Base-by-base conservation (phyloP, 2,888 invertebrate species). In the Megastigmus dorsalis region DNA sequence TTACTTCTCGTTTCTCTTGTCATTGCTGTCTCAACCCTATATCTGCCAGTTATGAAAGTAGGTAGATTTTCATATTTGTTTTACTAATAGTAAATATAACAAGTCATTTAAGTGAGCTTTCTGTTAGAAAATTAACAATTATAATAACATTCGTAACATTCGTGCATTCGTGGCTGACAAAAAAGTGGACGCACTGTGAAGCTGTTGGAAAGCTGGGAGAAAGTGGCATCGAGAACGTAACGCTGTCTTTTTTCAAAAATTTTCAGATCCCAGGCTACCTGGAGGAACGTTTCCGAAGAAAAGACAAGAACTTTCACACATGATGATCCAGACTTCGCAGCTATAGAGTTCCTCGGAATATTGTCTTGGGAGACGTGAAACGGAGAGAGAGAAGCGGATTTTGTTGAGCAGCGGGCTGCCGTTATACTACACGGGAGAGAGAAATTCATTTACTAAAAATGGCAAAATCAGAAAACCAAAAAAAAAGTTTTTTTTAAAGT, bases 191-290 rank as follows among this genome's bases (percentile, higher is more conserved):
- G 23, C n/a, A 54, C 15, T 43, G 33, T 33, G 52, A 62, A 62
- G n/a, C 52, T 62, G 26, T 28, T 55, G 28, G 41, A 52, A 18
- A 45, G 23, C n/a, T 78, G 30, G 82, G 57, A 50, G 78, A 81
- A 79, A 80, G 13, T 74, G 18, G 28, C 57, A 50, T 48, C 60
- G 41, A 67, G 28, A 59, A 57, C 72, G 73, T 76, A 76, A 76
- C 60, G 45, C 28, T 75, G 20, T 76, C 26, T 72, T 70, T 68
- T 73, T 73, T 73, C 55, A 41, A 67, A 68, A 76, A 80, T 89
- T 90, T 90, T 85, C 90, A 91, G 91, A 89, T 91, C 81, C 90
- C 91, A 77, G 92, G 92, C 78, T 89, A 89, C 81, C 88, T 92
- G 83, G 91, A 91, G 82, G 91, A 91, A 79, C 90, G 90, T 82